A percentile compares a stretch with the other conserved stretches of the same genome.
phyloP scores from a whole-genome alignment of 2,113 vertebrate species.

The Neofelis nebulosa region DNA sequence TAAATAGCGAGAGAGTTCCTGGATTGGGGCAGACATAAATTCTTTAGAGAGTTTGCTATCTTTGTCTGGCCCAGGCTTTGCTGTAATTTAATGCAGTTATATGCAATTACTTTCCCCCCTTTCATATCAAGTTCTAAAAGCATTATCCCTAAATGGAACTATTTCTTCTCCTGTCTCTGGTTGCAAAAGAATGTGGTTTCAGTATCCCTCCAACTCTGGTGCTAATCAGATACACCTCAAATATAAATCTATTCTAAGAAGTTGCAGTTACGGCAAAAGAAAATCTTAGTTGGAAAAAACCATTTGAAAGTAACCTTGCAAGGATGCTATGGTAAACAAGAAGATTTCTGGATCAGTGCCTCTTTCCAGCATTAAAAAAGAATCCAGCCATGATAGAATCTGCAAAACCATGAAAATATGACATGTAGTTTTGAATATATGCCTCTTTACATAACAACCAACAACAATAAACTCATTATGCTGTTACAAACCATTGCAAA shows the following conservation, averaged over 20 bases:
- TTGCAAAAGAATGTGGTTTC: not conserved
- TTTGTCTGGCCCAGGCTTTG: not conserved
- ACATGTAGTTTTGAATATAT: not conserved
- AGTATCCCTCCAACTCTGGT: not conserved
- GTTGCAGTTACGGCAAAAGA: not conserved
- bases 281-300: slow-evolving; percentile 29
- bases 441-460: not conserved
- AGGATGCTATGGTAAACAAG: not conserved
- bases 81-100: slow-evolving; percentile 1
- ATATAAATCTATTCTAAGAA: not conserved
- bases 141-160: not conserved
- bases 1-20: not conserved
- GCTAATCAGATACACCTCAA: not conserved
- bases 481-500: not conserved
- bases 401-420: not conserved
- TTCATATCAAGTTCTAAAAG: not conserved
- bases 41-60: not conserved
- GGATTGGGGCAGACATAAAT: not conserved
- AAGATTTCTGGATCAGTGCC: not conserved
- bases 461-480: not conserved
- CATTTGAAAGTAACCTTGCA: not conserved
- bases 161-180: not conserved
- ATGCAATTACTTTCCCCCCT: not conserved
- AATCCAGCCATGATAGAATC: not conserved
- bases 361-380: not conserved